A percentile compares a stretch with the other conserved stretches of the same genome.
These are phyloP conservation scores for Notamacropus eugenii DNA, from an alignment of 2,797 vertebrate genomes.

Conservation along the genomic window DNA sequence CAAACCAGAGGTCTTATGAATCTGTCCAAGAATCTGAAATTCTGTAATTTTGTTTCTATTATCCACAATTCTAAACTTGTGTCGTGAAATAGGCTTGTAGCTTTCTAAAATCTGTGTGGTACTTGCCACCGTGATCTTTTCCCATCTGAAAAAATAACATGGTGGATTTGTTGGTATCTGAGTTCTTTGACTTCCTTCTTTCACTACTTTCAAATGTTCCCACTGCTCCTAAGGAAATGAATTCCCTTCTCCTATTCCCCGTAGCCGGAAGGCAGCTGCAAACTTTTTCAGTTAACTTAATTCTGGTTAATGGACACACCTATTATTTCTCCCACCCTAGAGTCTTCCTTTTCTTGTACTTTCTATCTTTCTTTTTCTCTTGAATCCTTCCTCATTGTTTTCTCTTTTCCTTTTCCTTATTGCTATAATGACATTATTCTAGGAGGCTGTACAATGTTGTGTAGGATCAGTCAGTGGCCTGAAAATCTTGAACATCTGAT, in stretches of 20 bases:
- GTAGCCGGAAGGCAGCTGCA: not conserved
- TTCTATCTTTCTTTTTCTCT: no score
- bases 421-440: accelerated
- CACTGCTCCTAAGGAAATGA: not conserved
- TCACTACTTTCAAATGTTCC: not conserved
- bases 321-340: not conserved
- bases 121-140: not conserved
- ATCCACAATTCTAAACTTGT: not conserved
- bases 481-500: not conserved
- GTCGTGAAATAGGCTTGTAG: not conserved
- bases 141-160: not conserved
- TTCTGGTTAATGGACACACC: not conserved
- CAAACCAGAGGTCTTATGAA: not conserved
- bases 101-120: not conserved
- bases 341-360: not conserved
- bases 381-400: no score
- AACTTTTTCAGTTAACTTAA: not conserved
- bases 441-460: not conserved
- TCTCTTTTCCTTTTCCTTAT: accelerated
- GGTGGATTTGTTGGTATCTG: not conserved
- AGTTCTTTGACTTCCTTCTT: not conserved
- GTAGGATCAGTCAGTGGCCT: not conserved
- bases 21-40: not conserved
- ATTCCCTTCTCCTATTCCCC: not conserved
- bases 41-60: not conserved